A percentile compares a stretch with the other conserved stretches of the same genome.
phyloP scores from a whole-genome alignment of 2,888 invertebrate species.

The Crossocerus cetratus region DNA sequence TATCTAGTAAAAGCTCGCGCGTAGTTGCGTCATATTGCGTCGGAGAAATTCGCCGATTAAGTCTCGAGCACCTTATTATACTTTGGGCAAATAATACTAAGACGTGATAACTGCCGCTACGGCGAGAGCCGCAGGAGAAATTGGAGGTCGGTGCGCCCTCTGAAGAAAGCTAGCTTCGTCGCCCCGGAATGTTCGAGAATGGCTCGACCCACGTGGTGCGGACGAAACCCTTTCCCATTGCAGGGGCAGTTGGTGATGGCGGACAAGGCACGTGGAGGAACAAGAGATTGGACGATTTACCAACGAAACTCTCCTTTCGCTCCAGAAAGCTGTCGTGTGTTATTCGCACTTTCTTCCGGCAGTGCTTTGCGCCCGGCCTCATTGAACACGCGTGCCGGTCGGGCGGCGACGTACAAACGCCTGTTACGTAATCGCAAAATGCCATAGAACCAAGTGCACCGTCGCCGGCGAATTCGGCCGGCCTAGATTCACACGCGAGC shows the following conservation, averaged over 20 bases:
- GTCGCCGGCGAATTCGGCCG: neutral
- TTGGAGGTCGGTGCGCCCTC: neutral
- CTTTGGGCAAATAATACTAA: neutral
- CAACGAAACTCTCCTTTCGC: too few species aligned
- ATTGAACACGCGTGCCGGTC: neutral
- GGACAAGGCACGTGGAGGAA: too few species aligned
- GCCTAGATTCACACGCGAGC: neutral
- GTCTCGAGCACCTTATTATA: neutral
- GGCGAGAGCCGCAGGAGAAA: too few species aligned
- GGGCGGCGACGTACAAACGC: neutral
- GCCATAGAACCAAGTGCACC: neutral
- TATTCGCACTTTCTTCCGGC: too few species aligned
- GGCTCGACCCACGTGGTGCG: too few species aligned
- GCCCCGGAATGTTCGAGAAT: too few species aligned
- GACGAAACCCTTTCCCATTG: too few species aligned
- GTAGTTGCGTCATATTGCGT: conserved; percentile 20
- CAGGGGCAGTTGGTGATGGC: too few species aligned
- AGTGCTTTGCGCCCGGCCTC: too few species aligned
- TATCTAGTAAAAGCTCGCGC: conserved; percentile 8
- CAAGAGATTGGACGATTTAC: too few species aligned
- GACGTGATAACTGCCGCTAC: too few species aligned
- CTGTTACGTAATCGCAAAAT: conserved; percentile 11
- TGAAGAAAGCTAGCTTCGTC: neutral
- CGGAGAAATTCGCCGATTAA: conserved; percentile 6
- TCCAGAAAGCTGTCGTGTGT: too few species aligned